Percentiles rank a stretch among this genome's conserved stretches.
These are phyloP conservation scores for Cryptotis parvus DNA, from an alignment of 2,113 vertebrate genomes.

Conservation along the genomic window DNA sequence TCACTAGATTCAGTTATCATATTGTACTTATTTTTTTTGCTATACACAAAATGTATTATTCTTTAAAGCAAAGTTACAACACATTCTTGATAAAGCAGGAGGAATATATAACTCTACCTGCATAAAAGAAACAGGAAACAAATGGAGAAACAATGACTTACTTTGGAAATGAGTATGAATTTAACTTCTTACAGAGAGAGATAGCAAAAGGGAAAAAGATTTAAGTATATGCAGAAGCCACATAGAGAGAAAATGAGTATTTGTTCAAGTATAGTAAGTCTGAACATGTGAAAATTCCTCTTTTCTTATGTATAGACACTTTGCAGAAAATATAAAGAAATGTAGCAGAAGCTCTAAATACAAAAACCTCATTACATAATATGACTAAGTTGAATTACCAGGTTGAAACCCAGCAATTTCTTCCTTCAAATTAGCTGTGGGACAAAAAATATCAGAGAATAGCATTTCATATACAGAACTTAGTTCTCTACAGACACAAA, in stretches of 20 bases:
- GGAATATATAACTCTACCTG: neutral
- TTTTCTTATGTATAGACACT: neutral
- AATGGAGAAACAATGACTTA: neutral
- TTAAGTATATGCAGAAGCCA: neutral
- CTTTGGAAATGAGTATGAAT: neutral
- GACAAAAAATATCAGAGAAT: neutral
- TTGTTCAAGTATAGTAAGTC: neutral
- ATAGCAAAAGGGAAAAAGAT: neutral
- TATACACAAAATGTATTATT: too few species aligned
- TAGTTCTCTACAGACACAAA: constrained; percentile 9
- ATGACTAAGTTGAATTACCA: neutral
- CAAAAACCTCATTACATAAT: neutral
- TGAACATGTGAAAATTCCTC: neutral
- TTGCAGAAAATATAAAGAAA: neutral
- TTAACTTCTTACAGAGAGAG: neutral
- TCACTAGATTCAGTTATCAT: too few species aligned
- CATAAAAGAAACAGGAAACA: neutral
- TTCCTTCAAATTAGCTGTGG: neutral
- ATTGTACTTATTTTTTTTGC: too few species aligned
- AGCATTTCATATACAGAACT: neutral
- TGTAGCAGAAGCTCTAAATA: neutral
- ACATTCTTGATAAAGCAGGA: neutral
- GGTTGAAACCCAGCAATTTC: neutral
- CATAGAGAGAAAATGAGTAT: neutral
- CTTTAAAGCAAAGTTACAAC: neutral